Evolutionary conservation across 2,797 vertebrate genomes (phyloP).

Genomic region (Muscicapa comitata): DNA sequence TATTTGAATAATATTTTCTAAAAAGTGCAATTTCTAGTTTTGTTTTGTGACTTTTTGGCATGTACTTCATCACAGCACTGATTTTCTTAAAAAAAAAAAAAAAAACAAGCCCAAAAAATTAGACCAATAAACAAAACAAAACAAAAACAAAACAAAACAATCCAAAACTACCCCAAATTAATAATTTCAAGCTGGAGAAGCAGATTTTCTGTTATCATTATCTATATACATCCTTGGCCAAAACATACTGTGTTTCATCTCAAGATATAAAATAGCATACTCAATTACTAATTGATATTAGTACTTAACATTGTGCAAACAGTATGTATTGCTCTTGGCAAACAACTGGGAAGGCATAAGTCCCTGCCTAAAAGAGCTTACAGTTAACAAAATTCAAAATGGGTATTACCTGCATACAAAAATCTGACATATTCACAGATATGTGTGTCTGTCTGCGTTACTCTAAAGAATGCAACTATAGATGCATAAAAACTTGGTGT

Average conservation of each 20-base stretch:
- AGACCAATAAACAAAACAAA: neutral
- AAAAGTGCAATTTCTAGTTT: neutral
- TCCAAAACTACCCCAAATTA: too few relatives aligned
- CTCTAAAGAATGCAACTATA: neutral
- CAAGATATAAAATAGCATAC: neutral
- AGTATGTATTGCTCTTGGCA: neutral
- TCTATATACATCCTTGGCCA: neutral
- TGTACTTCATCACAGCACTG: neutral
- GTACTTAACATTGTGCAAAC: neutral
- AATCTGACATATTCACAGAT: neutral
- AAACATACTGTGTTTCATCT: neutral
- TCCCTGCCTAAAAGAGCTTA: neutral
- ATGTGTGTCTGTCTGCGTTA: fast-evolving
- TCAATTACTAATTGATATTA: neutral
- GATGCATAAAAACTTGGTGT: fast-evolving
- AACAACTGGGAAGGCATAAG: neutral
- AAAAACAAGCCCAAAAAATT: too few relatives aligned
- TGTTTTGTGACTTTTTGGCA: neutral
- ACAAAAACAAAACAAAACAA: too few relatives aligned
- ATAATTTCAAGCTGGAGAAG: neutral
- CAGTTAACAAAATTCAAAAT: neutral
- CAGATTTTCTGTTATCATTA: neutral
- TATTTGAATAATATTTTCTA: neutral
- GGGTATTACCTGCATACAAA: neutral
- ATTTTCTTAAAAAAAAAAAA: neutral